Evolutionary conservation across 2,797 vertebrate genomes (phyloP), one percentile per base, ranked within the genome.

Genomic region (Galago senegalensis): DNA sequence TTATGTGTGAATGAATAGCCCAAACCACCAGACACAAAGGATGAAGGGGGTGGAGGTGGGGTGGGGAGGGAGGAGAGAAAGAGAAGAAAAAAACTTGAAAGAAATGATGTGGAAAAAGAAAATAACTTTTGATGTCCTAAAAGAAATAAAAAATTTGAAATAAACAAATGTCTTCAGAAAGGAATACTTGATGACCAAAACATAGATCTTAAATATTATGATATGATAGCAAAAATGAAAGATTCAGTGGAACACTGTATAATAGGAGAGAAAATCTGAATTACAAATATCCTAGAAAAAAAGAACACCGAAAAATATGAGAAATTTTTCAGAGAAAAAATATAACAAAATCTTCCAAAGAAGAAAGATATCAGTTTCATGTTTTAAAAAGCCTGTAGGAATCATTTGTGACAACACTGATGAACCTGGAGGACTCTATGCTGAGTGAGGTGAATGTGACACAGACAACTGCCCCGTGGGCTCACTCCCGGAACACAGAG

Each of bases 151-250:
- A 43, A 75, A 65, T 58, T 34, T 86, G 40, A 81, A 83, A 65
- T 79, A 86, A 89, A 89, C 21, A 49, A 93, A 73, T 80, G 31
- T 3, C 61, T 87, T 65, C 12, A 91, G 56, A 84, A 91, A 43
- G 17, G 31, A 87, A 83, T 53, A 69, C 53, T 20, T 95, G 20
- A 34, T 25, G 20, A 94, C 81, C 37, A 69, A 81, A 96, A 77
- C 14, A 94, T 11, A 58, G 20, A 37, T 90, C 31, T 46, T 81
- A 6, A 56, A 81, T 86, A 85, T 17, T 75, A 67, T 21, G 13
- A 75, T 43, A 63, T 9, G 9, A n/a, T 23, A 85, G 46, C 46
- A 92, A 92, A 84, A 92, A 34, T 56, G n/a, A 65, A 76, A 89
- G 80, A 81, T n/a, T 63, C 53, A 86, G 5, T 37, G 7, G 25